Percentiles rank a stretch among this genome's conserved stretches.
These are phyloP conservation scores for Yasuhikotakia modesta DNA, from an alignment of 2,797 vertebrate genomes.

Conservation along the genomic window DNA sequence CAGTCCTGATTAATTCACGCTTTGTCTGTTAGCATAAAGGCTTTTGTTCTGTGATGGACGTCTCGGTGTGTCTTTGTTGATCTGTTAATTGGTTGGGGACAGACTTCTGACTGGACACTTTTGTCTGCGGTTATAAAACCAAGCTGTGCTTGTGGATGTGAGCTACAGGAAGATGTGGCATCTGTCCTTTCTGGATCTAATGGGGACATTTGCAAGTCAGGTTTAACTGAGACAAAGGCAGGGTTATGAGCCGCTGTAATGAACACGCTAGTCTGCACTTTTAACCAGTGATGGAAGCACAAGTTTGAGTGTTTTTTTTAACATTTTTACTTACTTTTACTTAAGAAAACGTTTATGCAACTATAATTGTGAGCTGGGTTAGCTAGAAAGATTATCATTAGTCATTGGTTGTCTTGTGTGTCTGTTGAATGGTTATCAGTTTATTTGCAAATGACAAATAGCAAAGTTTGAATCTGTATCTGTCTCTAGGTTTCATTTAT, in stretches of 20 bases:
- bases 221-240: constrained; percentile 59
- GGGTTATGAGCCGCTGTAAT: constrained; percentile 56
- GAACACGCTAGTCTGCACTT: constrained; percentile 35
- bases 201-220: constrained; percentile 64
- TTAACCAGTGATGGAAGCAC: too few species aligned
- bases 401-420: too few species aligned
- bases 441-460: too few species aligned
- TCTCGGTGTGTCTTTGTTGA: constrained; percentile 27
- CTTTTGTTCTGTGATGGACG: constrained; percentile 37
- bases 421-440: too few species aligned
- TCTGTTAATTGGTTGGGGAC: constrained; percentile 31
- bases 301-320: too few species aligned
- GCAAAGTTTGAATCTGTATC: too few species aligned
- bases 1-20: constrained; percentile 35
- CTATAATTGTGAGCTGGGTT: too few species aligned
- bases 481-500: too few species aligned
- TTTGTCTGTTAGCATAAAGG: constrained; percentile 33
- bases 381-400: too few species aligned
- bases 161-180: constrained; percentile 31
- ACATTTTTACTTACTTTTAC: too few species aligned
- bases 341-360: too few species aligned
- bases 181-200: constrained; percentile 43
- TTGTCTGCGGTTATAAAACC: constrained; percentile 37
- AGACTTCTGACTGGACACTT: constrained; percentile 43
- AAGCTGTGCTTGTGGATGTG: constrained; percentile 40